These are phyloP conservation scores for Naja naja DNA, from an alignment of 2,113 vertebrate species.

Conservation along the genomic window DNA sequence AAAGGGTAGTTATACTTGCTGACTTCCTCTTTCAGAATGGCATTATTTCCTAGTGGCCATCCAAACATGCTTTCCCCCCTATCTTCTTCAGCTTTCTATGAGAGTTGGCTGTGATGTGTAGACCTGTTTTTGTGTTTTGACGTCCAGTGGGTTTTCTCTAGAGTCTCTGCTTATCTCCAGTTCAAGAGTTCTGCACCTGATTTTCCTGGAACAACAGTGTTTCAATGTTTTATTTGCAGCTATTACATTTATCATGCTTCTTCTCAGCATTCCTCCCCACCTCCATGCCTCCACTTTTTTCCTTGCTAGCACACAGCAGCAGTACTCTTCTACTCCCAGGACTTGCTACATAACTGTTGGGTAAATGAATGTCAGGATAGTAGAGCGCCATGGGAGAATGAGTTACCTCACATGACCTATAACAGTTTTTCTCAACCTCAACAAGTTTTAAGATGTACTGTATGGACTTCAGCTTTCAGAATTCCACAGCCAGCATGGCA, in stretches of 20 bases:
- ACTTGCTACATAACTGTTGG: neutral
- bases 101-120: neutral
- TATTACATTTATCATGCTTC: neutral
- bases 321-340: neutral
- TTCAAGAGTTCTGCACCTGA: neutral
- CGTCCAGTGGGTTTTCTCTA: neutral
- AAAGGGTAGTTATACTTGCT: neutral
- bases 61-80: neutral
- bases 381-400: neutral
- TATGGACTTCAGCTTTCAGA: neutral
- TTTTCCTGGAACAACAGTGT: neutral
- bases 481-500: neutral
- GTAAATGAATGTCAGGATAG: neutral
- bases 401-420: neutral
- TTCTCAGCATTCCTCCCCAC: neutral
- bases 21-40: neutral
- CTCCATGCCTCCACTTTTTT: neutral
- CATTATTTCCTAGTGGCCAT: neutral
- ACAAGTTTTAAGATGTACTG: neutral
- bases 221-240: neutral
- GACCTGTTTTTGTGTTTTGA: neutral
- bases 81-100: neutral
- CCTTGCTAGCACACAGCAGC: neutral
- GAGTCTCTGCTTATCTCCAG: neutral
- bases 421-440: neutral